Percentiles rank a stretch among this genome's conserved stretches.
Conservation (phyloP, 2,888 invertebrate species). For the Blera fallax region DNA sequence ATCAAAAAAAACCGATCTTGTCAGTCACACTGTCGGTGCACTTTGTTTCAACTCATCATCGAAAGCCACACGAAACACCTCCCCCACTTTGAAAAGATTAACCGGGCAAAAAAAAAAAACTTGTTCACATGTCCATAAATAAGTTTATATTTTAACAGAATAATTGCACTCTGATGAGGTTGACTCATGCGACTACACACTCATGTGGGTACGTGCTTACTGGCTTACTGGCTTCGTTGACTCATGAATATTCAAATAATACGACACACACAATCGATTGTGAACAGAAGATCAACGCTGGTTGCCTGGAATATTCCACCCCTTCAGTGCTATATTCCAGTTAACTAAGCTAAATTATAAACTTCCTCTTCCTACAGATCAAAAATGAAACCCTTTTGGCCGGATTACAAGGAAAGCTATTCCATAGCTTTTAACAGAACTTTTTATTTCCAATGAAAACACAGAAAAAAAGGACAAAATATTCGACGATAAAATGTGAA, state of each 20-base stretch:
- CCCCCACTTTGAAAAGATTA: constrained; percentile 7
- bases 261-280: constrained; percentile 49
- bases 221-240: constrained; percentile 51
- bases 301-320: constrained; percentile 32
- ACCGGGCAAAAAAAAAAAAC: constrained; percentile 24
- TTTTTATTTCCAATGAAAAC: background rate
- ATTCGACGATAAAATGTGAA: constrained; percentile 66
- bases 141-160: constrained; percentile 55
- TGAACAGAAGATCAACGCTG: constrained; percentile 57
- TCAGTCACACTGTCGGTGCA: constrained; percentile 29
- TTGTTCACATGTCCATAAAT: constrained; percentile 56
- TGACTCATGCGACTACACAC: constrained; percentile 51
- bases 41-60: constrained; percentile 7
- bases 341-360: background rate
- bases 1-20: background rate
- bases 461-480: constrained; percentile 7
- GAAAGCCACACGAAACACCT: constrained; percentile 16
- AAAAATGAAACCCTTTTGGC: constrained; percentile 69
- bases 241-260: constrained; percentile 63
- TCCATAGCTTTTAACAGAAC: constrained; percentile 57
- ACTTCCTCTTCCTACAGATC: constrained; percentile 52
- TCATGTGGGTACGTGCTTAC: constrained; percentile 30
- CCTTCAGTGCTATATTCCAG: background rate
- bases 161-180: constrained; percentile 60
- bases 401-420: constrained; percentile 68